Conservation (phyloP, 2,113 vertebrate species). For the Corythornis madagascariensis region DNA sequence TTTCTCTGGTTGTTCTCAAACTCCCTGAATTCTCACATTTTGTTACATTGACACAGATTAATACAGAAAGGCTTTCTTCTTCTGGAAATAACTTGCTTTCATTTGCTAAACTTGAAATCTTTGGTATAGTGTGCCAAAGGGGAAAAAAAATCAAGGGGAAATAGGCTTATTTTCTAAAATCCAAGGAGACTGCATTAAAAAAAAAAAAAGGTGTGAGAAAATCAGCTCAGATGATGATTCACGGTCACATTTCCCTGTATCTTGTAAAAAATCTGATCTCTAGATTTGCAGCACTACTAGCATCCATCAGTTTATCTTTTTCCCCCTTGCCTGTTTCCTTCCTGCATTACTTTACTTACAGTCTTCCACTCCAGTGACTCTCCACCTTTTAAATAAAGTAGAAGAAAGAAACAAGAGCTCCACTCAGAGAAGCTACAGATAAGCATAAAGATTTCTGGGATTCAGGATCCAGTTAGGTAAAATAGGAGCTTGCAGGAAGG, state of each 20-base stretch:
- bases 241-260: constrained; percentile 66
- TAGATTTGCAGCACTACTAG: constrained; percentile 43
- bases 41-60: background rate
- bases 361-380: background rate
- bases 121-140: background rate
- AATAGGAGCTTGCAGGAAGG: constrained; percentile 9
- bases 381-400: constrained; percentile 3
- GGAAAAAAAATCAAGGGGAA: background rate
- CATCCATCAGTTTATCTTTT: background rate
- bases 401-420: constrained; percentile 6
- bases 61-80: background rate
- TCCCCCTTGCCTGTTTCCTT: background rate
- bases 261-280: constrained; percentile 43
- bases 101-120: constrained; percentile 32
- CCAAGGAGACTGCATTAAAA: background rate
- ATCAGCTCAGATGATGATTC: constrained; percentile 65
- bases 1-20: background rate
- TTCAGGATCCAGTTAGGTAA: constrained; percentile 30
- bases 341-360: background rate
- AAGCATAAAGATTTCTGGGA: constrained; percentile 13
- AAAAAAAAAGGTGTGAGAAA: constrained; percentile 8
- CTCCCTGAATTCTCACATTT: background rate
- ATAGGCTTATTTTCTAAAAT: constrained; percentile 39
- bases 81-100: constrained; percentile 48
- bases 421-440: constrained; percentile 27